Evolutionary conservation across 2,797 vertebrate species (phyloP).

Genomic region (Amblyopsis hoosieri): DNA sequence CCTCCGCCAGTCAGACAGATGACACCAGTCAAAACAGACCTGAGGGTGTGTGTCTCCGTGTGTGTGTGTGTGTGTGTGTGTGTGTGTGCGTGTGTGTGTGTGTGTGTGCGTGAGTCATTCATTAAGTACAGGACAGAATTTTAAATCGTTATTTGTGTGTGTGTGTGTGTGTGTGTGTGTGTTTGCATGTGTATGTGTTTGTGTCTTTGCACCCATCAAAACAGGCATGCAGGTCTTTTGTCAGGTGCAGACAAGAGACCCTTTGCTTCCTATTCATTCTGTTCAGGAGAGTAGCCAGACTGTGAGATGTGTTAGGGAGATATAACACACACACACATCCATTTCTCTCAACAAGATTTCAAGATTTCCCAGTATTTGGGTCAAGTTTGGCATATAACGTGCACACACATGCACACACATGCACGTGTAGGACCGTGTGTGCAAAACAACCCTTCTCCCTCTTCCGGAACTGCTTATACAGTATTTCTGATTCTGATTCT

Average conservation of each 20-base stretch:
- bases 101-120: background rate
- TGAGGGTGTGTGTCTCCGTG: constrained; percentile 3
- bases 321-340: constrained; percentile 17
- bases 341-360: too few species aligned
- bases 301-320: constrained; percentile 54
- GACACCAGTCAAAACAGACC: constrained; percentile 35
- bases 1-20: constrained; percentile 31
- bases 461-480: too few species aligned
- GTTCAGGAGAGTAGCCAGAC: constrained; percentile 27
- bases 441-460: too few species aligned
- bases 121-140: background rate
- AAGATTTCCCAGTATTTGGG: too few species aligned
- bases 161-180: background rate
- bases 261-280: constrained; percentile 45
- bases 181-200: background rate
- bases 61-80: background rate
- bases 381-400: too few species aligned
- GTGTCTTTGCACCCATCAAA: constrained; percentile 64
- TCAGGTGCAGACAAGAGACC: constrained; percentile 66
- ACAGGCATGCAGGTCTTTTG: constrained; percentile 73
- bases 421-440: background rate
- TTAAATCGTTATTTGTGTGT: background rate
- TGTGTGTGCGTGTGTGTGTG: background rate
- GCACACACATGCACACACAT: background rate
- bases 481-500: too few species aligned